Base-by-base conservation (phyloP, 2,113 vertebrate species). In the Cnemophilus loriae region DNA sequence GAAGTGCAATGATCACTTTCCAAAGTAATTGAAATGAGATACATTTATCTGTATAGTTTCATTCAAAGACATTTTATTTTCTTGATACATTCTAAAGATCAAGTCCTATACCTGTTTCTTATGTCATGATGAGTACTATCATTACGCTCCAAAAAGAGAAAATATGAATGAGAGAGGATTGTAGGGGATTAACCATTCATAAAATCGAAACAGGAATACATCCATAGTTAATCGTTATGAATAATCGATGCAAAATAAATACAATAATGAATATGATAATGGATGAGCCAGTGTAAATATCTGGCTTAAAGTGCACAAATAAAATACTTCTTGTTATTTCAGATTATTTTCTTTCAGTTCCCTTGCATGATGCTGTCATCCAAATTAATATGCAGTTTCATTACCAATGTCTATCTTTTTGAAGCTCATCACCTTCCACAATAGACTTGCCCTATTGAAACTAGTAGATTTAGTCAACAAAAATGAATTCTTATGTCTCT, bases 221-320 rank as follows among this genome's bases (percentile, higher is more conserved):
- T 84, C 95, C 60, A 49, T 28, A 78, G 65, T 75, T 52, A 55
- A 87, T 95, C 42, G 74, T 71, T 67, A 95, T 91, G 57, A 95
- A 89, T 91, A 92, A 81, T 90, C n/a, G 0, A 92, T 75, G 52
- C 24, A 96, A 94, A 94, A 94, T 89, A 92, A 93, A 95, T 75
- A 89, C 39, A 87, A 75, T 90, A 89, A 94, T 84, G 33, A 89
- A 59, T 14, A 42, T 55, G 2, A 61, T 77, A 73, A 86, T 61
- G 57, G 69, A 83, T 81, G 81, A 84, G 4, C 21, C 76, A 93
- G 24, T 71, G 56, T 64, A 95, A 92, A 87, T n/a, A 63, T 74
- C 52, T 86, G 47, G 33, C 24, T 87, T 92, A 71, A 71, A 87
- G 20, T 32, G 5, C 9, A 5, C 59, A 81, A n/a, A 47, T 39